phyloP scores from a whole-genome alignment of 2,113 vertebrate genomes.

The Urocolius indicus region DNA sequence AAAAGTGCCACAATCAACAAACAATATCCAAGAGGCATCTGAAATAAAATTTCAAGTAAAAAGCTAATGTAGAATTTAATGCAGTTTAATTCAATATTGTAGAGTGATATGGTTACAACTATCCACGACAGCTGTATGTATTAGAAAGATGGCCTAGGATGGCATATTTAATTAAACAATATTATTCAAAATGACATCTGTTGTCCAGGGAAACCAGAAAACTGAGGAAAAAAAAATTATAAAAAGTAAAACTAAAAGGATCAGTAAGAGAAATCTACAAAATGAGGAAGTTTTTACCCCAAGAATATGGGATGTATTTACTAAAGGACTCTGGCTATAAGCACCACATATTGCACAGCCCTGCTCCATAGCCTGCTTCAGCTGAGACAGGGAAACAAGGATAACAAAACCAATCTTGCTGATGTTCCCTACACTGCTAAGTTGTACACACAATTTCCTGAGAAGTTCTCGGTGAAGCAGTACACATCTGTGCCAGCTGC shows the following conservation, averaged over 20 bases:
- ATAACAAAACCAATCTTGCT: not conserved
- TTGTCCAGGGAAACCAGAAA: not conserved
- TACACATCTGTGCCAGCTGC: not conserved
- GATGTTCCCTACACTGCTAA: not conserved
- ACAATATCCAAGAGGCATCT: not conserved
- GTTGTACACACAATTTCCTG: too few relatives aligned
- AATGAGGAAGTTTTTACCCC: not conserved
- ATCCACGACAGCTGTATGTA: not conserved
- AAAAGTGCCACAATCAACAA: not conserved
- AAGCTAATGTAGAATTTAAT: not conserved
- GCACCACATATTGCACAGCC: not conserved
- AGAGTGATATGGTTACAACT: not conserved
- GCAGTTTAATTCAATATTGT: not conserved
- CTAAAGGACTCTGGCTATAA: not conserved
- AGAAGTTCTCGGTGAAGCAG: not conserved
- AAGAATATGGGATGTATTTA: not conserved
- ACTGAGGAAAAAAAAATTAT: not conserved
- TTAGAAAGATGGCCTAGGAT: not conserved
- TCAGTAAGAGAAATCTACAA: not conserved
- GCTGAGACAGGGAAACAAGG: not conserved
- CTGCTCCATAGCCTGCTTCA: not conserved
- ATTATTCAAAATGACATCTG: not conserved
- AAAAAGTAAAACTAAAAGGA: not conserved
- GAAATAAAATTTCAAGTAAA: not conserved
- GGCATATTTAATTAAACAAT: not conserved